Percentiles rank a stretch among this genome's conserved stretches.
Evolutionary conservation across 2,113 vertebrate genomes (phyloP).

Genomic region (Picathartes gymnocephalus): DNA sequence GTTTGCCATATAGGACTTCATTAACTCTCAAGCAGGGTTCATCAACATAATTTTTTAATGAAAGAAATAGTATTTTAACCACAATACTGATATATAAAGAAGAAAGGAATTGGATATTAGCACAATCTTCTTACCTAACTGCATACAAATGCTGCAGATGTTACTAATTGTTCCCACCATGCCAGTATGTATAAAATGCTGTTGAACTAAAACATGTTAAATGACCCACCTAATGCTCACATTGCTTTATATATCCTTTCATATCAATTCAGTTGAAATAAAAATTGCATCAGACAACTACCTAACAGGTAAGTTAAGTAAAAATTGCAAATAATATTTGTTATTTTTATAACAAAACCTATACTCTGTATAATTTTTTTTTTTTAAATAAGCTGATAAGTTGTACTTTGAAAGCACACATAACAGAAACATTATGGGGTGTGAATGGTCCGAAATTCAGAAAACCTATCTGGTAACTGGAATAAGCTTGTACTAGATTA

Average conservation of each 20-base stretch:
- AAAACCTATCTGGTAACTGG: background rate
- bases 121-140: background rate
- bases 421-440: background rate
- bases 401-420: background rate
- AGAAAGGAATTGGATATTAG: background rate
- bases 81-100: background rate
- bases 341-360: background rate
- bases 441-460: background rate
- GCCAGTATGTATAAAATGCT: background rate
- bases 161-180: background rate
- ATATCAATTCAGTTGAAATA: background rate
- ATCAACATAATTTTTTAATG: background rate
- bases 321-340: background rate
- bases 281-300: background rate
- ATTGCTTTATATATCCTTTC: background rate
- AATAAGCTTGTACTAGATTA: background rate
- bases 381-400: background rate
- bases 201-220: background rate
- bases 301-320: background rate
- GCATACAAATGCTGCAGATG: background rate
- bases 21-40: background rate
- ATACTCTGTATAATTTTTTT: background rate
- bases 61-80: background rate
- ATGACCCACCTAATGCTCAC: background rate
- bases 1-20: background rate